Evolutionary conservation across 2,888 invertebrate genomes (phyloP).

Genomic region (Athalia cordata): DNA sequence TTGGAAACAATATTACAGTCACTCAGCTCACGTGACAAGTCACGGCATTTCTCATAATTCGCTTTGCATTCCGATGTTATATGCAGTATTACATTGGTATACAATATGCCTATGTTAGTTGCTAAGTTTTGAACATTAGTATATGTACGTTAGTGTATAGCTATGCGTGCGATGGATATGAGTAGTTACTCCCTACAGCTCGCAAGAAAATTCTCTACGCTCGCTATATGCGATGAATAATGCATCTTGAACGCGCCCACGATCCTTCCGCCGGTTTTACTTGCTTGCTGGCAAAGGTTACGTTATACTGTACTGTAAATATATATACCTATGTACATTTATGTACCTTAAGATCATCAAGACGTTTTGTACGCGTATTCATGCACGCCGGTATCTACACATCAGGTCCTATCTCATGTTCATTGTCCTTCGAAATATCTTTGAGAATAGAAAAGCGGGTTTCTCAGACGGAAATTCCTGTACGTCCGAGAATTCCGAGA

Average conservation of each 20-base stretch:
- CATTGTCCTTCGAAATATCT: conserved; percentile 31
- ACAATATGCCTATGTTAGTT: background rate
- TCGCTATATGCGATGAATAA: conserved; percentile 34
- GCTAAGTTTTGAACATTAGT: conserved; percentile 26
- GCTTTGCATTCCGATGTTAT: conserved; percentile 36
- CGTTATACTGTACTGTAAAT: too few relatives aligned
- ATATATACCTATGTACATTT: background rate
- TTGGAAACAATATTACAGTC: too few relatives aligned
- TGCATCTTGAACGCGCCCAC: conserved; percentile 40
- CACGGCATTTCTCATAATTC: conserved; percentile 36
- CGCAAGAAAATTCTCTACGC: conserved; percentile 31
- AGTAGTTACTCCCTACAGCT: too few relatives aligned
- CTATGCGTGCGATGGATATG: too few relatives aligned
- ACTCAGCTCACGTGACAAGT: too few relatives aligned
- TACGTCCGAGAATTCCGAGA: background rate
- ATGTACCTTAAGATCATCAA: background rate
- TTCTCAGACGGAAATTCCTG: background rate
- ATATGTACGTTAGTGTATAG: background rate
- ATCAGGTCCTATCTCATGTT: background rate
- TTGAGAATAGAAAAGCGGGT: background rate
- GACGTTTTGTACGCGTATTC: background rate
- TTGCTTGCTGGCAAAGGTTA: background rate
- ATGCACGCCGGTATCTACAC: background rate
- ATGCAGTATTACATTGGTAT: too few relatives aligned
- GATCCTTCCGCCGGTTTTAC: conserved; percentile 36